Conservation (phyloP, 2,888 invertebrate genomes). For the Orchesellides sinensis region DNA sequence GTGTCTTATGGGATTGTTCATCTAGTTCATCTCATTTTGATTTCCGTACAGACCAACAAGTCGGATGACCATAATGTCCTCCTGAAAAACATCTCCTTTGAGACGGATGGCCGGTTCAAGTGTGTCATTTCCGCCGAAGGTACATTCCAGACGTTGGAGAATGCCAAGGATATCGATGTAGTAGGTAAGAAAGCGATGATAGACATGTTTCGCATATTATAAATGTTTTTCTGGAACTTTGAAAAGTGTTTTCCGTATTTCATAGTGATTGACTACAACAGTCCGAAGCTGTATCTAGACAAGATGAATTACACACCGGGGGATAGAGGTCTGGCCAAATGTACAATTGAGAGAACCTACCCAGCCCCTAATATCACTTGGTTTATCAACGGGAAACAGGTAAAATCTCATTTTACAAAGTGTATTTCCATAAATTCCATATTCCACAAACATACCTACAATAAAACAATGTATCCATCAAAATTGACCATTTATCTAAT, state of each 20-base stretch:
- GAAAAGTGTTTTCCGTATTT: background rate
- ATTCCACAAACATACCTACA: background rate
- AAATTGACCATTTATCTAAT: too few species aligned
- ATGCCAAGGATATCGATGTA: conserved; percentile 61
- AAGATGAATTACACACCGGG: conserved; percentile 67
- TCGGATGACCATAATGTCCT: conserved; percentile 69
- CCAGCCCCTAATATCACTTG: conserved; percentile 69
- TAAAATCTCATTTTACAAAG: conserved; percentile 19
- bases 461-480: too few species aligned
- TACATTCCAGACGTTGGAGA: conserved; percentile 65
- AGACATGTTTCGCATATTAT: background rate
- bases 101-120: conserved; percentile 66
- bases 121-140: conserved; percentile 69
- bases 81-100: conserved; percentile 63
- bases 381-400: conserved; percentile 69
- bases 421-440: background rate
- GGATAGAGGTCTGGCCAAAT: conserved; percentile 64
- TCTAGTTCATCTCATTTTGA: background rate
- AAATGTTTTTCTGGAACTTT: background rate
- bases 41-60: conserved; percentile 61
- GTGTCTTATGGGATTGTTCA: too few species aligned
- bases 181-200: conserved; percentile 49
- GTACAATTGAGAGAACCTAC: conserved; percentile 66
- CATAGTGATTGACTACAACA: conserved; percentile 70
- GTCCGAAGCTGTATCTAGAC: conserved; percentile 65